A percentile compares a stretch with the other conserved stretches of the same genome.
Conservation (phyloP, 1,140 invertebrate species). For the Metaphire vulgaris region DNA sequence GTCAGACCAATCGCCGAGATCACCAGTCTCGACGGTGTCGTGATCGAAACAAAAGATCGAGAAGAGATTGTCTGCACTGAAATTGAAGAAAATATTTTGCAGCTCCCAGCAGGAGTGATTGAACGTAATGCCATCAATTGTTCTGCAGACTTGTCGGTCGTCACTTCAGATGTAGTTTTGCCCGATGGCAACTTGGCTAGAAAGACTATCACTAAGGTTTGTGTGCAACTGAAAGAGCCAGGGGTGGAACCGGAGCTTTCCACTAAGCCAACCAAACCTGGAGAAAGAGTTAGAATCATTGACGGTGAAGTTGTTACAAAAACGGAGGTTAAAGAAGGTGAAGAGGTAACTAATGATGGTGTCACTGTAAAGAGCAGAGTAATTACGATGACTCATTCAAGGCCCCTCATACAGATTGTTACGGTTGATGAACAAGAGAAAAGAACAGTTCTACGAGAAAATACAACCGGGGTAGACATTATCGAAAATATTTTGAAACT, state of each 20-base stretch:
- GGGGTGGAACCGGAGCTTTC: not conserved
- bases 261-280: not conserved
- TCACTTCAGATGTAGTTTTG: not conserved
- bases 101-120: not conserved
- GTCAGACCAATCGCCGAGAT: constrained; percentile 5
- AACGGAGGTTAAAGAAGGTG: not conserved
- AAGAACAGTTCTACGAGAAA: not conserved
- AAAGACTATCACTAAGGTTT: not conserved
- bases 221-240: not conserved
- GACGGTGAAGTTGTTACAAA: not conserved
- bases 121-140: not conserved
- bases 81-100: constrained; percentile 15
- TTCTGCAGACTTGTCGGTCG: not conserved
- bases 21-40: not conserved
- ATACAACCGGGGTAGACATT: constrained; percentile 3
- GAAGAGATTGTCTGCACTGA: constrained; percentile 6
- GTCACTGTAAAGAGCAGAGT: not conserved
- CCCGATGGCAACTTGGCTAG: not conserved
- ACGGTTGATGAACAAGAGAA: not conserved
- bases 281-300: not conserved
- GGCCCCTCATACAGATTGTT: not conserved
- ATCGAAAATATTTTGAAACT: constrained; percentile 15
- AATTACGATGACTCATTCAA: not conserved
- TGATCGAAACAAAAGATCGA: not conserved
- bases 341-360: not conserved